Evolutionary conservation across 2,797 vertebrate species (phyloP).

Genomic region (Eremophila alpestris): DNA sequence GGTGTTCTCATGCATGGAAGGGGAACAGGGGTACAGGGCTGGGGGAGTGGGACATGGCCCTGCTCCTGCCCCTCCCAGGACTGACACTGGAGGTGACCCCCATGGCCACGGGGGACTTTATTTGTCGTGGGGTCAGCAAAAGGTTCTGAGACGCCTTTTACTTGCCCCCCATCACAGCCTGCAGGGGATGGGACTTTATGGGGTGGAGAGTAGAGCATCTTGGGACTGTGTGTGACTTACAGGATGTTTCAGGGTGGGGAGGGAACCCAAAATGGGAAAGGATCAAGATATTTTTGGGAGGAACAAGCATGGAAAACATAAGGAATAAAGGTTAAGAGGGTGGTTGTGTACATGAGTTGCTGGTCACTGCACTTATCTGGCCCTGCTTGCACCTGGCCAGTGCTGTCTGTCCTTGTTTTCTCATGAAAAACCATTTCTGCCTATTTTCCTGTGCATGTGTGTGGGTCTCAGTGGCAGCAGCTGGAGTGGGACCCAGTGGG

Average conservation of each 20-base stretch:
- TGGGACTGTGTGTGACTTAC: rapidly evolving
- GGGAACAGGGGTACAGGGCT: not conserved
- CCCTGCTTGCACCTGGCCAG: not conserved
- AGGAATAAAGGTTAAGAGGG: not conserved
- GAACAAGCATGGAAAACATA: not conserved
- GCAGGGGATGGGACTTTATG: rapidly evolving
- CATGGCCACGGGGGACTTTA: rapidly evolving
- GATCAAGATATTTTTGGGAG: not conserved
- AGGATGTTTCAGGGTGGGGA: not conserved
- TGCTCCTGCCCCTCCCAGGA: not conserved
- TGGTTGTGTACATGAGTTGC: not conserved
- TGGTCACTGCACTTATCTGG: rapidly evolving
- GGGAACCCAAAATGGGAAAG: not conserved
- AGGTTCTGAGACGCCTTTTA: rapidly evolving
- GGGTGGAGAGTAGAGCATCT: not conserved
- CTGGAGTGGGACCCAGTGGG: not conserved
- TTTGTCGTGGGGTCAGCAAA: not conserved
- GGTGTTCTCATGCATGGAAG: not conserved
- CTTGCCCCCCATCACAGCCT: not conserved
- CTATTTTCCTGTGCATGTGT: rapidly evolving
- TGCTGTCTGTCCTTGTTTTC: not conserved
- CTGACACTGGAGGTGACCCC: not conserved
- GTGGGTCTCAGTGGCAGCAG: not conserved
- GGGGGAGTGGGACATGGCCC: rapidly evolving
- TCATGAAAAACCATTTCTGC: not conserved